Base-by-base conservation (phyloP, 2,888 invertebrate species). In the Ophonus ardosiacus region DNA sequence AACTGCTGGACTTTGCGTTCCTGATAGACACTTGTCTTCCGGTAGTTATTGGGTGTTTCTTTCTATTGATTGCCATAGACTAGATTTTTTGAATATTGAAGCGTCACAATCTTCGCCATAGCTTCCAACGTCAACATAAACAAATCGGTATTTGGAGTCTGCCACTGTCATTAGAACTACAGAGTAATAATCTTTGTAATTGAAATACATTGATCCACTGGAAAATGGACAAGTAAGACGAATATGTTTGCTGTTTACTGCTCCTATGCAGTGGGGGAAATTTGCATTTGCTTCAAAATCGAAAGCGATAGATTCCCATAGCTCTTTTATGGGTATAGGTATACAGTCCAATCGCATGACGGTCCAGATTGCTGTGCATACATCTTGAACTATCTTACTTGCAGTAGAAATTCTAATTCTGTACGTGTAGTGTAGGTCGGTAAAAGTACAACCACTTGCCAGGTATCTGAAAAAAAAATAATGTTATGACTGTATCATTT, bases 181-280 rank as follows among this genome's bases (percentile, higher is more conserved):
- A 17, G 87, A 87, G 76, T 82, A 18, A 85, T 86, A 84, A 15
- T 86, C 86, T 86, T 86, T 87, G 79, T 87, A 87, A 85, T 87
- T 87, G 63, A 86, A 87, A 84, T 85, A 87, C 87, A 87, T 87
- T 15, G 87, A 88, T 21, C 87, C 88, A 86, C 87, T 86, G 79
- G 85, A 82, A 18, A 65, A 21, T 18, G 87, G 87, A 57, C 85
- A 83, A 38, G 80, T 81, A 68, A 88, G 85, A 40, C 87, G 86
- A 21, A 88, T 68, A 76, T 87, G 87, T 76, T 88, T 87, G 21
- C 87, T 87, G 84, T 87, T 87, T 10, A 87, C 86, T 18, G 87
- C 88, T n/a, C 87, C 87, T 76, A 88, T 74, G 84, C 87, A 87
- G 78, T 88, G 87, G 56, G 88, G 86, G 84, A 87, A 88, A 81